These are phyloP conservation scores for Alaudala cheleensis DNA, from an alignment of 2,113 vertebrate species.

Conservation along the genomic window DNA sequence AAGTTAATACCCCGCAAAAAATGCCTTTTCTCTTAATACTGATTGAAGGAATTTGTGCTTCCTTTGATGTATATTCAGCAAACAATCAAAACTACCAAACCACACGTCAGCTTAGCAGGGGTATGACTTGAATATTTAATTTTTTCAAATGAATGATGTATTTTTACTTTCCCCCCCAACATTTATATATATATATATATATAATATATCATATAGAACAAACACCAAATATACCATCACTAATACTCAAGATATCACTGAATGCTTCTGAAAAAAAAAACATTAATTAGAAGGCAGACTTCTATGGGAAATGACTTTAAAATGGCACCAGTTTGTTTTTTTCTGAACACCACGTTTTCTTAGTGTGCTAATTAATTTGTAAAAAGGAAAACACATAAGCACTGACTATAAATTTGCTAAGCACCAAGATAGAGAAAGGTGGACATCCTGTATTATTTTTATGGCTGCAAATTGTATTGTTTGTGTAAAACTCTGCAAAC, in stretches of 20 bases:
- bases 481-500: constrained; percentile 72
- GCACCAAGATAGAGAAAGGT: constrained; percentile 78
- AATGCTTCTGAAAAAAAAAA: constrained; percentile 75
- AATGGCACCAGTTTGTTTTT: constrained; percentile 67
- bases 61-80: constrained; percentile 75
- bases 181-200: constrained; percentile 62
- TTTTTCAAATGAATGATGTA: constrained; percentile 71
- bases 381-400: constrained; percentile 70
- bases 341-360: constrained; percentile 67
- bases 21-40: constrained; percentile 63
- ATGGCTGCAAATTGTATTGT: constrained; percentile 66
- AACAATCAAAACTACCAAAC: constrained; percentile 76
- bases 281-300: constrained; percentile 76
- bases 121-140: constrained; percentile 69
- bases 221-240: constrained; percentile 80
- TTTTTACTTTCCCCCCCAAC: constrained; percentile 49
- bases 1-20: constrained; percentile 46
- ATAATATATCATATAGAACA: constrained; percentile 75
- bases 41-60: constrained; percentile 73
- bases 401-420: constrained; percentile 72
- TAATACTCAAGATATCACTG: constrained; percentile 79
- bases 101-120: constrained; percentile 74
- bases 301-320: constrained; percentile 73
- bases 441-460: constrained; percentile 73
- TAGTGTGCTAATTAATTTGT: constrained; percentile 65